phyloP scores from a whole-genome alignment of 2,888 invertebrate genomes.

The Drosophila nigritarsus region DNA sequence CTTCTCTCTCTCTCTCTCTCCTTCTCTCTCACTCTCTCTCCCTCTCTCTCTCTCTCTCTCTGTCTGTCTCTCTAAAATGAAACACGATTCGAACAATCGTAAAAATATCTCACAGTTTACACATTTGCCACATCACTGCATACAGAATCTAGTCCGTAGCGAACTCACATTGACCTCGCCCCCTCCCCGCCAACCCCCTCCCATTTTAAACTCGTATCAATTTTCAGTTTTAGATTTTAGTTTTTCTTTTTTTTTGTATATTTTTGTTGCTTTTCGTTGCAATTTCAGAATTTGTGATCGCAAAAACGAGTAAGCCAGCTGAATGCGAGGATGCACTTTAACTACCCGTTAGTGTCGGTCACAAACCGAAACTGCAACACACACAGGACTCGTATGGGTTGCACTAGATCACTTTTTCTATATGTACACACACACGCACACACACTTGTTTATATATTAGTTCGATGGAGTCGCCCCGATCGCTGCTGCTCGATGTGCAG shows the following conservation, averaged over 20 bases:
- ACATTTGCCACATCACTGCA: constrained; percentile 49
- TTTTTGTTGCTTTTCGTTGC: constrained; percentile 71
- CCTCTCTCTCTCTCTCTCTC: background rate
- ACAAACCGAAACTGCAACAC: constrained; percentile 85
- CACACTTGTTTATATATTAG: background rate
- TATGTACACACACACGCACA: background rate
- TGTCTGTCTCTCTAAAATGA: background rate
- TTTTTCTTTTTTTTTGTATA: background rate
- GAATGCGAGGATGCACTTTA: constrained; percentile 13
- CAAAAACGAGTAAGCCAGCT: constrained; percentile 84
- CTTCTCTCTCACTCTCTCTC: background rate
- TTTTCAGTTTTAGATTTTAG: background rate
- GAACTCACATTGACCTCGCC: constrained; percentile 29
- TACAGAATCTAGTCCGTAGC: background rate
- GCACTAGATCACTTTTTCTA: constrained; percentile 5
- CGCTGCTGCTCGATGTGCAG: constrained; percentile 55
- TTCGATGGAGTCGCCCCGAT: constrained; percentile 7
- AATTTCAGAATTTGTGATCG: constrained; percentile 86
- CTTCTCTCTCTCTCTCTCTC: background rate
- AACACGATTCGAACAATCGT: constrained; percentile 20
- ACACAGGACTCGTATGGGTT: constrained; percentile 48
- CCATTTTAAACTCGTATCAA: constrained; percentile 5
- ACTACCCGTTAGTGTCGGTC: constrained; percentile 86
- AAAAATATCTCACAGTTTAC: constrained; percentile 39
- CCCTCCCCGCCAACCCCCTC: background rate